Evolutionary conservation across 2,113 vertebrate species (phyloP), one percentile per base, ranked within the genome.

Genomic region (Archilochus colubris): DNA sequence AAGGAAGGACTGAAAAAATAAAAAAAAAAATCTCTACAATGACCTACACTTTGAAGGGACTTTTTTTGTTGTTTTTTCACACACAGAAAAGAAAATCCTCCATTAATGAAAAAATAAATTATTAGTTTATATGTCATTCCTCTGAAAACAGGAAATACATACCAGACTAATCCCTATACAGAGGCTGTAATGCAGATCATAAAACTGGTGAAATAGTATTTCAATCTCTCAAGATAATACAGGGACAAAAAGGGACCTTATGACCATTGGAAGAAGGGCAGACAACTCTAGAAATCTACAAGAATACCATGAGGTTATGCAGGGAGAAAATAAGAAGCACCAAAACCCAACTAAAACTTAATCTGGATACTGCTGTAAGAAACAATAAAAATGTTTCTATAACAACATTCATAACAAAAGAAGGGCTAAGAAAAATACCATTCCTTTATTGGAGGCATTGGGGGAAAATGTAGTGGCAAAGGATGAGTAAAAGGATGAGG

Each of bases 201-300:
- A 72, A 82, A 44, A 61, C 54, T 74, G 40, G 40, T 36, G 36
- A 83, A 94, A 77, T 54, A 80, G 38, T 76, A 94, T 83, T 90
- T 63, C 75, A 89, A 30, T 38, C 58, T 59, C 48, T 73, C 25
- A 61, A 70, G 23, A 67, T 20, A 70, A 25, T 8, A 46, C 9
- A 30, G 27, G 10, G 1, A 22, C 27, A 87, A 43, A 51, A 53
- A 15, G 11, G 22, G 54, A 48, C 14, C 30, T 81, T 40, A 68
- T 30, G 55, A 77, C 38, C 82, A 84, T 73, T 74, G 50, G 79
- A 90, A 69, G 74, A 83, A 19, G 19, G 4, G 23, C 16, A 72
- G 80, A 40, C 53, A 62, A 86, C 46, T 86, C 58, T 55, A 28
- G 19, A 86, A 12, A 25, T 64, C 36, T 38, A 61, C 25, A 58